Evolutionary conservation across 2,113 vertebrate genomes (phyloP).

Genomic region (Argyrosomus japonicus): DNA sequence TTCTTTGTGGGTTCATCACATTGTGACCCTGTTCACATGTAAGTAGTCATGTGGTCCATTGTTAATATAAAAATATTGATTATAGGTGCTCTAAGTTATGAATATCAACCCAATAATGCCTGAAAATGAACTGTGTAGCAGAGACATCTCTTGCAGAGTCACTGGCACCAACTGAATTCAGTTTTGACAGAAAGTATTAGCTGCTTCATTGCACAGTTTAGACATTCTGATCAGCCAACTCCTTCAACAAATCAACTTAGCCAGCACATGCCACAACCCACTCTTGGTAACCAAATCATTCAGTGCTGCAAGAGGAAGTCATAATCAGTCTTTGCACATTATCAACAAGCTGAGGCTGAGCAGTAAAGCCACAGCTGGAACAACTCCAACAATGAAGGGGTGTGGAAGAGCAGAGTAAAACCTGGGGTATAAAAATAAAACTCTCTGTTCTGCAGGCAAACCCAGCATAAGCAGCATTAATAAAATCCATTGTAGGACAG

Average conservation of each 20-base stretch:
- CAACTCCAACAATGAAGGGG: constrained; percentile 16
- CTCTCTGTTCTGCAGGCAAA: constrained; percentile 60
- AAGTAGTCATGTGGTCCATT: background rate
- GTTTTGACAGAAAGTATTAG: constrained; percentile 10
- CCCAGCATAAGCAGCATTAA: constrained; percentile 59
- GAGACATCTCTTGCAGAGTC: background rate
- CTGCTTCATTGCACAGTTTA: constrained; percentile 12
- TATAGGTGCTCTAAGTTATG: background rate
- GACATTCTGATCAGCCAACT: background rate
- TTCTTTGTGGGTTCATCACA: background rate
- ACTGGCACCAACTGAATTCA: background rate
- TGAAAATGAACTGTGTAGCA: background rate
- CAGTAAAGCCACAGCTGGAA: constrained; percentile 56
- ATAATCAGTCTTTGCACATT: constrained; percentile 35
- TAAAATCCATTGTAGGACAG: constrained; percentile 67
- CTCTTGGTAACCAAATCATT: constrained; percentile 28
- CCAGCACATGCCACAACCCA: background rate
- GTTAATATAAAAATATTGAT: background rate
- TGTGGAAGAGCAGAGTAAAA: constrained; percentile 37
- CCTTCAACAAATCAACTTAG: constrained; percentile 33
- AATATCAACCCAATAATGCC: background rate
- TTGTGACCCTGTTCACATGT: background rate
- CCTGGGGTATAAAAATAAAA: constrained; percentile 60
- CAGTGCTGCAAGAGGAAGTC: constrained; percentile 40
- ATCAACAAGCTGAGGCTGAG: constrained; percentile 26